Evolutionary conservation across 2,888 invertebrate species (phyloP).

Genomic region (Ectropis crepuscularia): DNA sequence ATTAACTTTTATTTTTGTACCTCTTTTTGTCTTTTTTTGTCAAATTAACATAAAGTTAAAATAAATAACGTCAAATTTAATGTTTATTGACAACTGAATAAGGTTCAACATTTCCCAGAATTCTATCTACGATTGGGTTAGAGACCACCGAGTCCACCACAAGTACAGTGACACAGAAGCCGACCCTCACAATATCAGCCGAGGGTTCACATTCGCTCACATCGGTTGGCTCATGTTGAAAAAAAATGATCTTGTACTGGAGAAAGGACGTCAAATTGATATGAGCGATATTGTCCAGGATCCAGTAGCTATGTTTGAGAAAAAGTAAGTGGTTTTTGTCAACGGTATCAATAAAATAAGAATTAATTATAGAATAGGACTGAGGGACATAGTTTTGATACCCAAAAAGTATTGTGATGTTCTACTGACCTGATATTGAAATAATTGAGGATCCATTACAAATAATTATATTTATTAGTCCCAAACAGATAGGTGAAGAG

Average conservation of each 20-base stretch:
- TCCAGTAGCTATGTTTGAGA: neutral
- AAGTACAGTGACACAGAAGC: conserved; percentile 86
- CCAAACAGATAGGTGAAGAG: no score
- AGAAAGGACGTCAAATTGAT: conserved; percentile 88
- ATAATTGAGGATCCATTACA: no score
- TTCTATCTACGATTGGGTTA: conserved; percentile 54
- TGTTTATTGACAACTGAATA: neutral
- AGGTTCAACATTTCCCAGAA: neutral
- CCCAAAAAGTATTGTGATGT: no score
- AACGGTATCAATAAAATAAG: no score
- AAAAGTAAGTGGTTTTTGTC: no score
- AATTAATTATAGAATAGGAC: no score
- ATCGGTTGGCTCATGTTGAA: conserved; percentile 90
- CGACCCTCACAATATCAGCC: conserved; percentile 80
- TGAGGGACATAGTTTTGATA: no score
- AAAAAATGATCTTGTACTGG: conserved; percentile 89
- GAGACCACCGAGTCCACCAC: conserved; percentile 87
- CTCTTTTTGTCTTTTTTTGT: neutral
- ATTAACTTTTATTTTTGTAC: no score
- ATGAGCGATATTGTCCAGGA: conserved; percentile 78
- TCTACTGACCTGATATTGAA: no score
- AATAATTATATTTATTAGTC: no score
- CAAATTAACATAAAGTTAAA: neutral
- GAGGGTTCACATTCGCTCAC: conserved; percentile 93
- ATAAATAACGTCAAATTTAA: neutral